Percentiles rank a stretch among this genome's conserved stretches.
These are phyloP conservation scores for Polietes domitor DNA, from an alignment of 2,888 invertebrate genomes.

Conservation along the genomic window DNA sequence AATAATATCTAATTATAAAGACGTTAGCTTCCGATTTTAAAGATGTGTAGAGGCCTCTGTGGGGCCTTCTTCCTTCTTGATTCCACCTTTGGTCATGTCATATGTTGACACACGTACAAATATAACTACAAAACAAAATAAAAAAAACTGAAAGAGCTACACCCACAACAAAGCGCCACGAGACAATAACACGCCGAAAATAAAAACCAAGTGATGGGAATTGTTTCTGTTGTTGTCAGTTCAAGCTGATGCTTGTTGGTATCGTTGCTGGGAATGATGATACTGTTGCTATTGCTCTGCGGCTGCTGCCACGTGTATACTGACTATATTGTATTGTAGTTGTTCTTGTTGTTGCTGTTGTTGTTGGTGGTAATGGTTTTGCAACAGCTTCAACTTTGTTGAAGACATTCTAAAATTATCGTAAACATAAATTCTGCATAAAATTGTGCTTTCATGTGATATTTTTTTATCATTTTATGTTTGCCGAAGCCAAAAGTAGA, in stretches of 20 bases:
- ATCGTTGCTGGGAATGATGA: not conserved
- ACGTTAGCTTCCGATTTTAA: too few species aligned
- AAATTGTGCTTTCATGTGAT: conserved; percentile 58
- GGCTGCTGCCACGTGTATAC: not conserved
- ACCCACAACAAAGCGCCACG: not conserved
- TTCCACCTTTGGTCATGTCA: not conserved
- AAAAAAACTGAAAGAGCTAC: not conserved
- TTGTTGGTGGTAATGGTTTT: conserved; percentile 29
- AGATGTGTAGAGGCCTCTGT: too few species aligned
- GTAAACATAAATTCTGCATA: conserved; percentile 42
- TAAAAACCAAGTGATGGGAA: conserved; percentile 31
- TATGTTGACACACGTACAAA: not conserved
- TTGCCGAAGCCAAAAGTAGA: conserved; percentile 26
- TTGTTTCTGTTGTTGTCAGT: conserved; percentile 26
- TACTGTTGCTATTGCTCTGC: not conserved
- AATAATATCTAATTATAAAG: too few species aligned
- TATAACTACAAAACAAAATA: not conserved
- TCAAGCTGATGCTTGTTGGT: not conserved
- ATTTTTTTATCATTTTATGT: conserved; percentile 49
- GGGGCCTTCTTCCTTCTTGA: too few species aligned
- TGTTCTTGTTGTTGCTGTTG: too few species aligned
- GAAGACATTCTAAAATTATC: conserved; percentile 46
- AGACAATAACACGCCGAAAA: not conserved
- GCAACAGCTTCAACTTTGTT: conserved; percentile 37
- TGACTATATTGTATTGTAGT: too few species aligned